A percentile compares a stretch with the other conserved stretches of the same genome.
Conservation (phyloP, 2,888 invertebrate species). For the Eutolmus rufibarbis region DNA sequence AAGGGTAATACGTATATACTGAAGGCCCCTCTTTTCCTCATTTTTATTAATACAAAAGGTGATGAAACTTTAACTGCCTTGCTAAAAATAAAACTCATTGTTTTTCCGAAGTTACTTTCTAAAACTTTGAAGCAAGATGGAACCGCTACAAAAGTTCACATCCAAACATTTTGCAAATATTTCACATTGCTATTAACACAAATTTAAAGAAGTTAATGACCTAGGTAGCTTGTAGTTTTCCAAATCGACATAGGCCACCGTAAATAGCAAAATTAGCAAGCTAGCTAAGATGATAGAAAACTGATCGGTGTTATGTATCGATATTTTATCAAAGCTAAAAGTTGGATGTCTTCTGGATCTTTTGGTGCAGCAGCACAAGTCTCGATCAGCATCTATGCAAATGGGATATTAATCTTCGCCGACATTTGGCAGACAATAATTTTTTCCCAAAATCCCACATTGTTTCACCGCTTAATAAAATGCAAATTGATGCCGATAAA, state of each 20-base stretch:
- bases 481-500: conserved; percentile 3
- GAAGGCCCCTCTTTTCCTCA: neutral
- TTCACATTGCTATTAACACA: neutral
- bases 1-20: neutral
- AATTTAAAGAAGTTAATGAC: neutral
- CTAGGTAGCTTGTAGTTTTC: neutral
- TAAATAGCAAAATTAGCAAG: neutral
- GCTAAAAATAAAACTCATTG: neutral
- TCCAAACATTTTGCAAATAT: neutral
- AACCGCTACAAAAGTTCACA: neutral
- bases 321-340: neutral
- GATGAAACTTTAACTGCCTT: neutral
- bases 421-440: neutral
- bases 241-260: neutral
- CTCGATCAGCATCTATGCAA: neutral
- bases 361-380: neutral
- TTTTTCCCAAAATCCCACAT: neutral
- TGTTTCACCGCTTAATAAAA: conserved; percentile 4
- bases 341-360: neutral
- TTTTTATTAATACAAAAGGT: neutral
- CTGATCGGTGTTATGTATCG: neutral
- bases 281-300: neutral
- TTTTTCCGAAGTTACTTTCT: neutral
- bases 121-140: neutral
- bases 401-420: neutral